Percentiles rank a stretch among this genome's conserved stretches.
phyloP scores from a whole-genome alignment of 2,888 invertebrate species.

The Smittia sp. region DNA sequence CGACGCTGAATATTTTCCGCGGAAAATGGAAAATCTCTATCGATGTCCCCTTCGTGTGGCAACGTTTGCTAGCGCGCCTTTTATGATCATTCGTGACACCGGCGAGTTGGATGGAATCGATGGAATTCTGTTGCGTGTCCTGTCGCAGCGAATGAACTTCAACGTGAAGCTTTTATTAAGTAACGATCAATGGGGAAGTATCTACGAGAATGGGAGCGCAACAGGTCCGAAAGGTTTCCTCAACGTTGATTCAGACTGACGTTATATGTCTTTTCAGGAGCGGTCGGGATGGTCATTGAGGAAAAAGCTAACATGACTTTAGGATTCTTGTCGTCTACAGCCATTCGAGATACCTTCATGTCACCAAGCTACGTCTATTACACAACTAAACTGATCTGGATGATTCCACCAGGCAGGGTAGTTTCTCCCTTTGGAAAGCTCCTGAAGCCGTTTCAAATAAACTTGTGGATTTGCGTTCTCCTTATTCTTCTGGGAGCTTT shows the following conservation, averaged over 20 bases:
- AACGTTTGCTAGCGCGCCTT: slow-evolving; percentile 25
- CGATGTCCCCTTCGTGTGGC: background rate
- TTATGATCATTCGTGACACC: background rate
- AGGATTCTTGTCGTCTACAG: background rate
- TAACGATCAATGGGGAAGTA: slow-evolving; percentile 30
- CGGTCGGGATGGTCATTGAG: slow-evolving; percentile 39
- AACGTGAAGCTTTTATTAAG: background rate
- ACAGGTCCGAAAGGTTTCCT: slow-evolving; percentile 38
- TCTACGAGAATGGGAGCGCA: slow-evolving; percentile 34
- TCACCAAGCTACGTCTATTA: slow-evolving; percentile 21
- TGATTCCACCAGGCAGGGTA: slow-evolving; percentile 32
- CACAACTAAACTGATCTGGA: slow-evolving; percentile 31
- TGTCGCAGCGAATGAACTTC: slow-evolving; percentile 42
- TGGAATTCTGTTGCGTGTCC: slow-evolving; percentile 38
- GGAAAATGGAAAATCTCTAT: slow-evolving; percentile 2
- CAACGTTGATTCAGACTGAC: background rate
- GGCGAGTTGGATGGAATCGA: slow-evolving; percentile 36
- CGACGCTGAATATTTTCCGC: slow-evolving; percentile 7
- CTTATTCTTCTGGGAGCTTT: background rate
- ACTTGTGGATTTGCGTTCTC: slow-evolving; percentile 20
- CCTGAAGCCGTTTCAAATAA: slow-evolving; percentile 12
- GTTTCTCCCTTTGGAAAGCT: slow-evolving; percentile 33
- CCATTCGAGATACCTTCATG: background rate
- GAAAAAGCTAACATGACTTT: slow-evolving; percentile 42
- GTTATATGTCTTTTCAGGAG: slow-evolving; percentile 30